Conservation (phyloP, 2,888 invertebrate genomes). For the Anthrax anthrax region DNA sequence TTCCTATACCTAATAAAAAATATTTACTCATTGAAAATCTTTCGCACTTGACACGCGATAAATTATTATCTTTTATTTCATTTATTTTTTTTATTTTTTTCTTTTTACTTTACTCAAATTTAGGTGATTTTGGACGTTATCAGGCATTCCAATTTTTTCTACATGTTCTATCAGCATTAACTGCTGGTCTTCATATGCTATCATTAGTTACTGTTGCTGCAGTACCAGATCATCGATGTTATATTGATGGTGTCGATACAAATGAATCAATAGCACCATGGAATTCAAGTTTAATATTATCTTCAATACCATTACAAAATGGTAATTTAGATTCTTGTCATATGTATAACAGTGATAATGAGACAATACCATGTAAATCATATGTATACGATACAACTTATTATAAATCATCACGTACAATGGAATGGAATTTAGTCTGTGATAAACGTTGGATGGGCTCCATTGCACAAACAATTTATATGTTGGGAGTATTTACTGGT, state of each 20-base stretch:
- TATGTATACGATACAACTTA: slow-evolving; percentile 64
- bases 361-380: slow-evolving; percentile 34
- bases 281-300: slow-evolving; percentile 40
- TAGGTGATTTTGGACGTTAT: slow-evolving; percentile 72
- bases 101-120: slow-evolving; percentile 14
- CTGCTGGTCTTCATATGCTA: slow-evolving; percentile 71
- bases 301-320: slow-evolving; percentile 43
- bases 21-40: no score
- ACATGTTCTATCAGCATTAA: slow-evolving; percentile 60
- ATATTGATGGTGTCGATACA: slow-evolving; percentile 39
- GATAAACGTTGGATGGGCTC: slow-evolving; percentile 68
- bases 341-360: slow-evolving; percentile 36
- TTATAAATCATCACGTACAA: slow-evolving; percentile 55
- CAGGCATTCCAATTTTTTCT: slow-evolving; percentile 65
- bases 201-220: slow-evolving; percentile 68
- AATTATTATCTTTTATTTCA: no score
- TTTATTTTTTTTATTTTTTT: background rate
- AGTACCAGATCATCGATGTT: slow-evolving; percentile 46
- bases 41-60: no score
- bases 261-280: slow-evolving; percentile 37
- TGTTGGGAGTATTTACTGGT: slow-evolving; percentile 72
- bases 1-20: no score
- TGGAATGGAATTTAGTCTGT: slow-evolving; percentile 75
- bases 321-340: slow-evolving; percentile 50
- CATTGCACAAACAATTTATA: slow-evolving; percentile 58